phyloP scores from a whole-genome alignment of 1,140 invertebrate species.

The Pseudomyrmex flavicornis region DNA sequence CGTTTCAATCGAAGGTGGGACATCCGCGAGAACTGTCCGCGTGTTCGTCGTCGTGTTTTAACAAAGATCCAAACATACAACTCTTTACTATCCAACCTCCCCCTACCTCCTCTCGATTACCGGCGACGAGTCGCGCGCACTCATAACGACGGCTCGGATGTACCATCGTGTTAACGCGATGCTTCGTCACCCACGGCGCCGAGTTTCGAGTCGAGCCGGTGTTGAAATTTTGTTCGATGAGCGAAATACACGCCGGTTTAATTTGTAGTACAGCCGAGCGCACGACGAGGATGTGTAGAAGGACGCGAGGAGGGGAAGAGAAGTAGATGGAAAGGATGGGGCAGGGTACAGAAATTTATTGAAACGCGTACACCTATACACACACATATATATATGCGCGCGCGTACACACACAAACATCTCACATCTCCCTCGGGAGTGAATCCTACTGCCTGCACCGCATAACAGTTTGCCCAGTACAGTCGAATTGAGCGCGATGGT shows the following conservation, averaged over 20 bases:
- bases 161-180: conserved; percentile 73
- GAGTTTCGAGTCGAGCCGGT: conserved; percentile 71
- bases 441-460: conserved; percentile 49
- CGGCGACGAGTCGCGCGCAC: conserved; percentile 42
- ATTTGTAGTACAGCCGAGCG: conserved; percentile 74
- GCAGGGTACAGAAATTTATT: conserved; percentile 80
- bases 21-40: conserved; percentile 16
- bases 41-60: conserved; percentile 32
- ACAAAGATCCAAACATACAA: conserved; percentile 53
- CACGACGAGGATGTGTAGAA: conserved; percentile 53
- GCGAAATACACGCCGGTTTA: conserved; percentile 75
- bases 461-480: conserved; percentile 66
- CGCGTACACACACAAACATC: conserved; percentile 27
- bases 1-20: conserved; percentile 42
- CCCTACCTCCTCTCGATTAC: conserved; percentile 26
- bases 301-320: not conserved
- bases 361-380: conserved; percentile 71
- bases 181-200: conserved; percentile 72
- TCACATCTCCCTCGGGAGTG: conserved; percentile 72
- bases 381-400: no score
- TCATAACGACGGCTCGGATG: conserved; percentile 59
- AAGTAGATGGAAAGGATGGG: conserved; percentile 65
- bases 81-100: not conserved
- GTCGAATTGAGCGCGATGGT: conserved; percentile 63
- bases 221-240: conserved; percentile 76